Conservation (phyloP, 2,888 invertebrate genomes). For the Lasioglossum zephyrum region DNA sequence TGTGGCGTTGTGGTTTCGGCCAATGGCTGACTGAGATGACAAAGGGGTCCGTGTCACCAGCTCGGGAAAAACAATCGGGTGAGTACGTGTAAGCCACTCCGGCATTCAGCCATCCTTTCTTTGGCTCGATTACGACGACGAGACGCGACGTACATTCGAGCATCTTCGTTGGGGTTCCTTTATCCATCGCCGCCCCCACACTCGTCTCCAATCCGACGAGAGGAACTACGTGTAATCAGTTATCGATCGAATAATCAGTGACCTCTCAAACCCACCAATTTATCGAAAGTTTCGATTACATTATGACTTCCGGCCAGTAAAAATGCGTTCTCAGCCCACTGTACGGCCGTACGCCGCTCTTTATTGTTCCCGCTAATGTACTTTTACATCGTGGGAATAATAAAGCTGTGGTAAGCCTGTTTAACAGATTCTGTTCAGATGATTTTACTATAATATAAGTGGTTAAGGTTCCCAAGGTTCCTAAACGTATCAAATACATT, state of each 20-base stretch:
- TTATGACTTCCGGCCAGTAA: too few species aligned
- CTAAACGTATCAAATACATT: neutral
- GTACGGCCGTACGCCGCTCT: slow-evolving; percentile 11
- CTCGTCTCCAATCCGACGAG: neutral
- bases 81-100: slow-evolving; percentile 20
- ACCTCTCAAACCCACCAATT: too few species aligned
- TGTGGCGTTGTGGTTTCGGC: neutral
- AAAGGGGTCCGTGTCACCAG: slow-evolving; percentile 15
- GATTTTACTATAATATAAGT: too few species aligned
- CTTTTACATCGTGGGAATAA: slow-evolving; percentile 59
- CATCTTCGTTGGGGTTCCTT: slow-evolving; percentile 26
- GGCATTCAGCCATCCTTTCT: slow-evolving; percentile 23
- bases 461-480: neutral
- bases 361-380: slow-evolving; percentile 60
- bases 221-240: too few species aligned
- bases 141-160: neutral
- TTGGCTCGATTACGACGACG: slow-evolving; percentile 18
- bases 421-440: too few species aligned
- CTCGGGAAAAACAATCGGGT: slow-evolving; percentile 35
- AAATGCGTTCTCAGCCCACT: neutral
- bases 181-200: neutral
- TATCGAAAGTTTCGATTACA: too few species aligned
- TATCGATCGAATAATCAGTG: too few species aligned
- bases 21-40: neutral
- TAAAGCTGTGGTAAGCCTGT: slow-evolving; percentile 49